Base-by-base conservation (phyloP, 1,140 invertebrate genomes). In the Reticulitermes speratus region DNA sequence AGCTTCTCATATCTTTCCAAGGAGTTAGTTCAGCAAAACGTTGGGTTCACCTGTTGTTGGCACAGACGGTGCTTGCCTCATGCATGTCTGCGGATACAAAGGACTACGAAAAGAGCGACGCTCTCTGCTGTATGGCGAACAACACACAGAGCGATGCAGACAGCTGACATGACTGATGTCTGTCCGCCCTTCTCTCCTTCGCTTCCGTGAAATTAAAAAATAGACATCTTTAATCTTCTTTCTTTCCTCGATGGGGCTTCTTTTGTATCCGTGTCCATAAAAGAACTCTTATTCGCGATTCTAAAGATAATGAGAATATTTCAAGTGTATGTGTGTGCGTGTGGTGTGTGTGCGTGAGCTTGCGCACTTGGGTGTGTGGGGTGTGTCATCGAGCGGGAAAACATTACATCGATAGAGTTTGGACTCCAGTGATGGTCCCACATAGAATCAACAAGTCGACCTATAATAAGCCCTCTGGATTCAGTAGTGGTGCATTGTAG, bases 221-320 rank as follows among this genome's bases (percentile, higher is more conserved):
- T 30, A 75, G 65, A 75, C 65, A 75, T 75, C 65, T 75, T 75
- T 75, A 75, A 75, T 75, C 65, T 75, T n/a, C 65, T 75, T 75
- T 75, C 65, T 75, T 75, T 75, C 65, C 25, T 75, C 25, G 8
- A 12, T 75, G 65, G 65, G 65, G n/a, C 65, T 75, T 75, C 65
- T 75, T 30, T 75, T 75, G 65, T 75, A 30, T 14, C 16, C 65
- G 65, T 75, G 25, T 75, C 65, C 65, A 30, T 75, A 6, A 75
- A 75, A 30, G 65, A 25, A 75, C 65, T 30, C 65, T 75, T 75
- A 75, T 75, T 30, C 65, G n/a, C n/a, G 65, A 75, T 30, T 75
- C 65, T 11, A 30, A 75, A 14, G 65, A 75, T 75, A 75, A 75
- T 75, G 65, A 75, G 65, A 75, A 75, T 30, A 75, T 75, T 75